phyloP scores from a whole-genome alignment of 2,113 vertebrate genomes.

The Bostrychus sinensis region DNA sequence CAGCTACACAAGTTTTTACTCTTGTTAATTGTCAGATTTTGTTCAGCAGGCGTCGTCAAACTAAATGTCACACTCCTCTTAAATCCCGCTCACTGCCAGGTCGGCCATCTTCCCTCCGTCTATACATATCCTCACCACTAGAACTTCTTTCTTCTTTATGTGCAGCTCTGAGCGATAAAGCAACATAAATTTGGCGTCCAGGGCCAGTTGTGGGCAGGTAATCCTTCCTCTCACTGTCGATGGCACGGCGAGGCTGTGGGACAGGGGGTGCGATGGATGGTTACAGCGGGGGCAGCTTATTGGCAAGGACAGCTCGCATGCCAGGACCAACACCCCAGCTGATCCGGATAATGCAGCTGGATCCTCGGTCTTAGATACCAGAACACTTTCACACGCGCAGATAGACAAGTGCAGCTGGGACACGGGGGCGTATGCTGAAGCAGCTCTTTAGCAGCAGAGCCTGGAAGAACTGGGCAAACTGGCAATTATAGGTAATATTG shows the following conservation, averaged over 20 bases:
- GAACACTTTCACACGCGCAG: slow-evolving; percentile 12
- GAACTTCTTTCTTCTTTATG: slow-evolving; percentile 33
- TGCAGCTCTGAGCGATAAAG: slow-evolving; percentile 31
- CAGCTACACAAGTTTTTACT: no score
- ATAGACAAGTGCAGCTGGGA: slow-evolving; percentile 33
- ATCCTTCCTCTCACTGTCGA: slow-evolving; percentile 45
- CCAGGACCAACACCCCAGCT: slow-evolving; percentile 56
- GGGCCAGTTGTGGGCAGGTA: slow-evolving; percentile 39
- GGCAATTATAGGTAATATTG: no score
- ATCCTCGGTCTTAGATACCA: slow-evolving; percentile 43
- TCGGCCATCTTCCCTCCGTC: background rate
- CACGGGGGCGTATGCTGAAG: slow-evolving; percentile 37
- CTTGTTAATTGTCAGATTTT: no score
- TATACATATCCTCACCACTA: background rate
- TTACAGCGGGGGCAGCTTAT: slow-evolving; percentile 29
- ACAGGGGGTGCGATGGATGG: slow-evolving; percentile 32
- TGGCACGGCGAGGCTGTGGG: slow-evolving; percentile 20
- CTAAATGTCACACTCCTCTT: background rate
- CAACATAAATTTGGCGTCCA: slow-evolving; percentile 50
- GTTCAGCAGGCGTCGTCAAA: no score
- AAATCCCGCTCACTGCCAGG: background rate
- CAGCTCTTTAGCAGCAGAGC: slow-evolving; percentile 49
- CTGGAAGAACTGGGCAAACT: no score
- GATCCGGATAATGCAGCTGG: slow-evolving; percentile 62
- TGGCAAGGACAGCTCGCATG: slow-evolving; percentile 51